Base-by-base conservation (phyloP, 2,888 invertebrate species). In the Bedellia somnulentella region DNA sequence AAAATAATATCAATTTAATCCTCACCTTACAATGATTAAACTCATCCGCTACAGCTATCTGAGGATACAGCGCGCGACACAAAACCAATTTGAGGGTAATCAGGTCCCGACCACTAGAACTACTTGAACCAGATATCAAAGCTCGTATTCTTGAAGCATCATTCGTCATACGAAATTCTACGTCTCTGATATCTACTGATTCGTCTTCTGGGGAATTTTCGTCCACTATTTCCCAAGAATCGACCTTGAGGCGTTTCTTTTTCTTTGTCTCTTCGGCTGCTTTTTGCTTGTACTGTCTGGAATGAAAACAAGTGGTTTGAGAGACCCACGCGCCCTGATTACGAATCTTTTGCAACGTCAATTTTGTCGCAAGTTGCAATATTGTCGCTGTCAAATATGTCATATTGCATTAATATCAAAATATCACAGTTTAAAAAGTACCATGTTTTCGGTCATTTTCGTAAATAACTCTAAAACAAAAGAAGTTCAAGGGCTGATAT, bases 11-110 rank as follows among this genome's bases (percentile, higher is more conserved):
- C n/a, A n/a, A n/a, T n/a, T n/a, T 25, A 10, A 24, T 17, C 31
- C 36, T 45, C 57, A 82, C 82, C 78, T 94, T 93, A 48, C 87
- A 92, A 44, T 89, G 86, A 60, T 98, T 98, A 46, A 89, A 90
- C 46, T 93, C 92, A 57, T 99, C 98, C 1, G 93, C 86, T n/a
- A 94, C 83, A 0, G 96, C 93, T 33, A 95, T 81, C 71, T 98
- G 95, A 0, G 98, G 98, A 59, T 97, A 98, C 30, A 99, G 76
- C 0, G 97, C 96, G 61, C 93, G 87, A 42, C 91, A 89, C 12
- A 99, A 64, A 33, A 98, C 90, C 24, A 71, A 42, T 60, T 71
- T 68, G 17, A 73, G 39, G 54, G 62, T 68, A 4, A 60, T 38
- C 14, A 73, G 48, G 32, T 70, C 68, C 6, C 68, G 37, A 0